Base-by-base conservation (phyloP, 1,140 invertebrate species). In the Bombus haemorrhoidalis region DNA sequence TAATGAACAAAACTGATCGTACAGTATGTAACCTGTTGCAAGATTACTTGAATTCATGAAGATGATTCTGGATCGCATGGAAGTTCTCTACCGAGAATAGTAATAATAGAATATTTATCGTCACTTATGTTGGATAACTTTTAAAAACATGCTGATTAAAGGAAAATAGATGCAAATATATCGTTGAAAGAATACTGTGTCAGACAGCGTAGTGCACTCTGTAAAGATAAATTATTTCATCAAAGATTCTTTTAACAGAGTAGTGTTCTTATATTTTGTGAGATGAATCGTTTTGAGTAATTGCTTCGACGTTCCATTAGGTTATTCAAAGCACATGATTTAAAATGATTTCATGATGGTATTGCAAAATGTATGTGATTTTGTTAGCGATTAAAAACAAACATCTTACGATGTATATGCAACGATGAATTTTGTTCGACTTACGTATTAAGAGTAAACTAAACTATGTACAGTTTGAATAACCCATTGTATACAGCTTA, bases 1-100 rank as follows among this genome's bases (percentile, higher is more conserved):
- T 81, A 47, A 87, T 81, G 47, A 28, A 71, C 37, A 25, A 13
- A 37, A 41, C 28, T 39, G 69, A 72, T 72, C 3, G 1, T 28
- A 39, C 25, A 41, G 18, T 15, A 22, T 37, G 32, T 74, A 79
- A 34, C 59, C 39, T 53, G 37, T 39, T 25, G 28, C 10, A 62
- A 62, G 10, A 13, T 62, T 39, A 32, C 13, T 41, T 41, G 34
- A 57, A 9, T 37, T 89, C 69, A 85, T 91, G 84, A 69, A 39
- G 84, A 86, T 93, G 91, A 93, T 93, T 92, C 93, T 93, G 91
- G 93, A 93, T 93, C 92, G 91, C 93, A 92, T 92, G 86, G 91
- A 93, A 93, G 90, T 87, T 87, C 89, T 85, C 86, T 79, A 87
- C 74, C 72, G 88, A 89, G 86, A 90, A 90, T 83, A 64, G 53